phyloP scores from a whole-genome alignment of 1,140 invertebrate genomes.

The Melanaphis sacchari region DNA sequence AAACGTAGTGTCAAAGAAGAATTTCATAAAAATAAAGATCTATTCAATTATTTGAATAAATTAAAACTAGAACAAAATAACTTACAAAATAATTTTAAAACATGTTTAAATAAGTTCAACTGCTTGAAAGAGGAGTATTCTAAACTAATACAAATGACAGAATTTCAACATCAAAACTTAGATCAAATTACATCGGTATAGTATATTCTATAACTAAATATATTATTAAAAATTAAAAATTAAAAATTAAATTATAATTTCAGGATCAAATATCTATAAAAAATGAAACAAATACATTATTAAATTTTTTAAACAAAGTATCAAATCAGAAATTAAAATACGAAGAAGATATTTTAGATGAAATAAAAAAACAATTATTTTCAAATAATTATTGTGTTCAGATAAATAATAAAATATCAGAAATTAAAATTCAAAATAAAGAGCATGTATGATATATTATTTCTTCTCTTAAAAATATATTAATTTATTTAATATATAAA shows the following conservation, averaged over 20 bases:
- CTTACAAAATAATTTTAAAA: constrained; percentile 26
- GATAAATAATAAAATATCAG: constrained; percentile 50
- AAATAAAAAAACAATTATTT: constrained; percentile 51
- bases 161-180: constrained; percentile 48
- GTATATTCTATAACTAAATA: neutral
- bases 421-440: constrained; percentile 48
- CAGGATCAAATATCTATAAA: constrained; percentile 43
- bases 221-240: neutral
- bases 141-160: constrained; percentile 28
- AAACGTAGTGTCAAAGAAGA: constrained; percentile 28
- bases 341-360: constrained; percentile 45
- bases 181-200: constrained; percentile 25
- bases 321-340: constrained; percentile 35
- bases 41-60: constrained; percentile 7
- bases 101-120: constrained; percentile 17
- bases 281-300: constrained; percentile 27
- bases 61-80: constrained; percentile 33
- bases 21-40: constrained; percentile 34
- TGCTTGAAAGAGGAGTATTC: constrained; percentile 44
- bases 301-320: constrained; percentile 12
- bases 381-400: constrained; percentile 41
- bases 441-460: constrained; percentile 24
- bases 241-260: neutral
- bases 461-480: neutral
- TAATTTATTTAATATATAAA: too few relatives aligned